phyloP scores from a whole-genome alignment of 2,797 vertebrate genomes.

The Eospalax fontanierii region DNA sequence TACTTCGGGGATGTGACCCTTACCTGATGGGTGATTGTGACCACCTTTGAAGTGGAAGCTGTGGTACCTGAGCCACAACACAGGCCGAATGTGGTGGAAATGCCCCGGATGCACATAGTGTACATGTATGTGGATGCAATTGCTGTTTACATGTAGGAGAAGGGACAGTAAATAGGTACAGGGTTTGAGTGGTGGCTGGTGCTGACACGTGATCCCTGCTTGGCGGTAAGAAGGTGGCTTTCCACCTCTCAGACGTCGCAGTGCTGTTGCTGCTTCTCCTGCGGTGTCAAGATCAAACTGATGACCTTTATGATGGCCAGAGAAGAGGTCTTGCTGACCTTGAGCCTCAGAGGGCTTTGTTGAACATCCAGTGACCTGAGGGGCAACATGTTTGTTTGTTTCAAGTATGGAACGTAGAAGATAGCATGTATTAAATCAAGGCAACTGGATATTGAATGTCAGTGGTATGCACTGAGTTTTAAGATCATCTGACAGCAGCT shows the following conservation, averaged over 20 bases:
- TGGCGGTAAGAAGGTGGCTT: fast-evolving
- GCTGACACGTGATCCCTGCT: fast-evolving
- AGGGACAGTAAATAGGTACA: fast-evolving
- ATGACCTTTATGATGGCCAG: fast-evolving
- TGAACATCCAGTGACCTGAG: not conserved
- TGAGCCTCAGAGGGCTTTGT: not conserved
- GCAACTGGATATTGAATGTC: not conserved
- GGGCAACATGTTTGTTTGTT: not conserved
- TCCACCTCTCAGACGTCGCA: fast-evolving
- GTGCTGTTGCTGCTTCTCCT: too few species aligned
- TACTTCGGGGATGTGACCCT: conserved; percentile 64
- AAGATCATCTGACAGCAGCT: not conserved
- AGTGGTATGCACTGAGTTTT: not conserved
- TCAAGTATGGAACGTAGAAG: not conserved
- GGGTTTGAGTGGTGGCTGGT: not conserved
- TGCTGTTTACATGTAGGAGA: fast-evolving
- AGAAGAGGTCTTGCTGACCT: not conserved
- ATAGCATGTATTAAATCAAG: not conserved
- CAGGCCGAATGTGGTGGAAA: fast-evolving
- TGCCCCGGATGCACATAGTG: fast-evolving
- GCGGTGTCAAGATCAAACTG: not conserved
- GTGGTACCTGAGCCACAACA: not conserved
- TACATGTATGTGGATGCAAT: fast-evolving
- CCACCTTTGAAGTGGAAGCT: conserved; percentile 69
- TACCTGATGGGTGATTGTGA: conserved; percentile 15